phyloP scores from a whole-genome alignment of 1,140 invertebrate species.

The Meloidogyne exigua region DNA sequence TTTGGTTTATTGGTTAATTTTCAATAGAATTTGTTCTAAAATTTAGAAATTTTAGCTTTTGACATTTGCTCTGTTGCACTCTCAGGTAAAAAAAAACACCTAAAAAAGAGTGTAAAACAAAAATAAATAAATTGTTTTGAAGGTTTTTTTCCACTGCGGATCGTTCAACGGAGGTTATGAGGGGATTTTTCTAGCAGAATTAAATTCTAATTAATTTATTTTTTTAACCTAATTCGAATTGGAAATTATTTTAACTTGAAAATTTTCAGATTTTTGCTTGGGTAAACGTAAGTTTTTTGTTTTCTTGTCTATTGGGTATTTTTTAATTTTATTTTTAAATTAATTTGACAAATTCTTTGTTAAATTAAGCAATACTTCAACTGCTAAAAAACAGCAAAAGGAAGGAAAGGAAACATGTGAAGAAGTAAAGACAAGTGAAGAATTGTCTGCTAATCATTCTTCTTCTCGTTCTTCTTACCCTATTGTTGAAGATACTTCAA shows the following conservation, averaged over 20 bases:
- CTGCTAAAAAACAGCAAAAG: neutral
- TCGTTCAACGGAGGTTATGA: neutral
- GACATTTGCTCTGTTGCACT: neutral
- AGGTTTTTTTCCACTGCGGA: neutral
- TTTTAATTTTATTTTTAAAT: too few species aligned
- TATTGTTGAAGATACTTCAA: neutral
- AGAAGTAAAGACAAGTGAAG: neutral
- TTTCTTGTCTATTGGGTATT: neutral
- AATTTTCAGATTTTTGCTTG: neutral
- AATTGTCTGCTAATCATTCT: neutral
- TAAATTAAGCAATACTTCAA: too few species aligned
- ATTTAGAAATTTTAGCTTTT: neutral
- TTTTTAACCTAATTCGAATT: too few species aligned
- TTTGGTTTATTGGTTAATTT: neutral
- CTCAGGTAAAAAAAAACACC: neutral
- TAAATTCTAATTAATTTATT: neutral
- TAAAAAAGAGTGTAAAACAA: constrained; percentile 6
- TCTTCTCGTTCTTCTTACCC: neutral
- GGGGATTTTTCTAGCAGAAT: neutral
- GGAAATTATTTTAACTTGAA: neutral
- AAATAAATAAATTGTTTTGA: neutral
- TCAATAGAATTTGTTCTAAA: neutral
- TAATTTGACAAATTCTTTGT: too few species aligned
- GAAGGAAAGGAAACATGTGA: neutral
- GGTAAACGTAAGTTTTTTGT: neutral